These are phyloP conservation scores for Yponomeuta malinellus DNA, from an alignment of 2,888 invertebrate genomes.

Conservation along the genomic window DNA sequence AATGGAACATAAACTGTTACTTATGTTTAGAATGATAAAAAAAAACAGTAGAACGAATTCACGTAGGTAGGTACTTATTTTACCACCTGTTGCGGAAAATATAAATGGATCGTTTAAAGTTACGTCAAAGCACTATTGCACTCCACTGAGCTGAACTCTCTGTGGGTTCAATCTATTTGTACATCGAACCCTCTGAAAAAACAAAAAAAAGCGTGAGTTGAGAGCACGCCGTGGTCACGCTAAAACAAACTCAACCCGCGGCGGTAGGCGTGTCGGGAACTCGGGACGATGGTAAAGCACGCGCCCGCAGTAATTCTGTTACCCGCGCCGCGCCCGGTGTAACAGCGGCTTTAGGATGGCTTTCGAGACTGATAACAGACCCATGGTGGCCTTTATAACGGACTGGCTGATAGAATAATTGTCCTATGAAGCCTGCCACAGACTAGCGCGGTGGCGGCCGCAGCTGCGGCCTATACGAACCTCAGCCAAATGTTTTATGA, in stretches of 20 bases:
- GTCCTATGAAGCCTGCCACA: neutral
- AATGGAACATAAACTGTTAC: no score
- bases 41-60: no score
- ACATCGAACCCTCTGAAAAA: neutral
- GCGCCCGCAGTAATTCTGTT: constrained; percentile 43
- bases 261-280: constrained; percentile 42
- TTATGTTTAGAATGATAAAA: no score
- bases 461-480: no score
- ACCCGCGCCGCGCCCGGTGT: constrained; percentile 16
- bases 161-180: constrained; percentile 23
- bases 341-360: constrained; percentile 5
- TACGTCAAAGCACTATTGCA: no score
- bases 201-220: neutral
- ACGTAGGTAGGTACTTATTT: no score
- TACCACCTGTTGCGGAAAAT: no score
- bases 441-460: no score
- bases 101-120: no score
- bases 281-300: constrained; percentile 50
- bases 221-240: constrained; percentile 32
- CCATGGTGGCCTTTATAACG: neutral
- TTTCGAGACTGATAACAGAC: neutral
- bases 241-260: constrained; percentile 60
- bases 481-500: no score
- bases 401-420: neutral
- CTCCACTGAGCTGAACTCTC: no score